Percentiles rank a stretch among this genome's conserved stretches.
Conservation (phyloP, 2,888 invertebrate genomes). For the Platycnemis pennipes region DNA sequence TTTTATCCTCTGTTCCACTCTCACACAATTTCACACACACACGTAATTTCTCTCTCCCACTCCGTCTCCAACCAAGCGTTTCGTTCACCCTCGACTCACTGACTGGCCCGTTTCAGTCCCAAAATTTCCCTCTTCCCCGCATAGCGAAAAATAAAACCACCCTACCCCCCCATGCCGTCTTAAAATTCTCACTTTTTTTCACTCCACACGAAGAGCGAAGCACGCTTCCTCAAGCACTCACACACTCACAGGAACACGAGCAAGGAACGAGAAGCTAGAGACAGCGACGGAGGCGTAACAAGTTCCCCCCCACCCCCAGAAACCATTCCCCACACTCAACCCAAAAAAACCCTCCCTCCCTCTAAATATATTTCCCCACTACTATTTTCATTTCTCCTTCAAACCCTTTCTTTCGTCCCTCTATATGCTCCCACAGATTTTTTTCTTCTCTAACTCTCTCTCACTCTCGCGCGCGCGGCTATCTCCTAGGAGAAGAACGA, state of each 20-base stretch:
- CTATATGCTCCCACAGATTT: not conserved
- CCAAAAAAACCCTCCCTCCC: not conserved
- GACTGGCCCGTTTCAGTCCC: not conserved
- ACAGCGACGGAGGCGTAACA: not conserved
- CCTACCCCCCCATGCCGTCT: not conserved
- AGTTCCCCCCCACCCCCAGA: too few species aligned
- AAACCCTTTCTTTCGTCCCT: not conserved
- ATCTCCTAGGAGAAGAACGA: not conserved
- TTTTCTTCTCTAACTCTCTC: too few species aligned
- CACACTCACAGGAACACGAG: not conserved
- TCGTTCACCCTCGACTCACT: not conserved
- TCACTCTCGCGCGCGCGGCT: too few species aligned
- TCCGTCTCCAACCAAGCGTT: not conserved
- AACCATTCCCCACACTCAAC: too few species aligned
- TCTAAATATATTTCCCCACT: not conserved
- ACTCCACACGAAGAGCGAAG: not conserved
- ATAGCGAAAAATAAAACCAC: not conserved
- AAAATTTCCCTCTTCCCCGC: not conserved
- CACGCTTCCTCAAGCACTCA: not conserved
- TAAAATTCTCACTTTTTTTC: not conserved
- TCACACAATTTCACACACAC: not conserved
- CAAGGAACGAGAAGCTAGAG: not conserved
- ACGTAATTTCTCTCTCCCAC: not conserved
- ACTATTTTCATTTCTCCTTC: not conserved
- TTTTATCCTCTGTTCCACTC: not conserved